phyloP scores from a whole-genome alignment of 2,888 invertebrate species.

The Julus scandinavius region DNA sequence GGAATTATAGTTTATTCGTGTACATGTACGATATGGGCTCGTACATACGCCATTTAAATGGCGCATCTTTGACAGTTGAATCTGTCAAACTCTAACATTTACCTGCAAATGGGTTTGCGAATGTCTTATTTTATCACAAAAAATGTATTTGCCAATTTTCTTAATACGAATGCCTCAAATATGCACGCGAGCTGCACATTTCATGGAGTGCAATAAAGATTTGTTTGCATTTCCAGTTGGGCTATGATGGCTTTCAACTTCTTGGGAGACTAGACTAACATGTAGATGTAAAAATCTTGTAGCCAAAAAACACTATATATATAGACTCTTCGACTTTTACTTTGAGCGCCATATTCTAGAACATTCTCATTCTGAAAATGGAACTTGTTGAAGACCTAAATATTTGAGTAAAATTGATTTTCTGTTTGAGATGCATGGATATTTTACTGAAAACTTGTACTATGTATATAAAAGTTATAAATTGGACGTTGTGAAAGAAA shows the following conservation, averaged over 20 bases:
- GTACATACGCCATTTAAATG: neutral
- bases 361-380: no score
- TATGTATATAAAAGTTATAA: no score
- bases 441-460: no score
- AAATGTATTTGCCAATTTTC: constrained; percentile 17
- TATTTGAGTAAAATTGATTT: no score
- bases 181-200: neutral
- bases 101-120: constrained; percentile 12
- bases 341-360: no score
- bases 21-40: neutral
- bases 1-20: neutral
- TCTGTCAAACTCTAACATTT: constrained; percentile 4
- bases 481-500: no score
- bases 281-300: neutral
- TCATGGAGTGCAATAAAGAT: neutral
- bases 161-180: neutral
- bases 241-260: neutral
- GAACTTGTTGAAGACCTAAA: no score
- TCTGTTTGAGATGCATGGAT: no score
- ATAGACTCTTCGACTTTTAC: no score
- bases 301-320: no score
- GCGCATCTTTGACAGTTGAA: constrained; percentile 19
- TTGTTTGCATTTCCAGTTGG: neutral
- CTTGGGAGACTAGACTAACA: neutral
- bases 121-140: neutral